Base-by-base conservation (phyloP, 2,113 vertebrate genomes). In the Crocuta crocuta region DNA sequence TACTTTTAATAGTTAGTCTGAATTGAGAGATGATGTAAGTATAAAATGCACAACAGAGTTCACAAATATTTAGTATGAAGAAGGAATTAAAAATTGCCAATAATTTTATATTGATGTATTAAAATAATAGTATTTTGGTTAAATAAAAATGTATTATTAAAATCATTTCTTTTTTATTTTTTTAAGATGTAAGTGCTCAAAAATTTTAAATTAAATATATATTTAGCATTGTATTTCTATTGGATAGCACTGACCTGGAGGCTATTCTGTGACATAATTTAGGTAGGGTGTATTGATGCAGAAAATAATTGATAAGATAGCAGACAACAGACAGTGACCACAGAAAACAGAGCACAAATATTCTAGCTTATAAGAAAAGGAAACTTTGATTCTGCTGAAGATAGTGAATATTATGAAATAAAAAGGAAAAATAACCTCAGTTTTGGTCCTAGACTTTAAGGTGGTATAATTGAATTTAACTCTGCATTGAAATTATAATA, bases 61-160 rank as follows among this genome's bases (percentile, higher is more conserved):
- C 45, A 89, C 35, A 89, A 68, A 45, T 24, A 89, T 61, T 89
- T 89, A 58, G 21, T 39, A 43, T 91, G 31, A 88, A 68, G 76
- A 83, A 80, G 39, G 21, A 93, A 87, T 63, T 0, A 24, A 81
- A 81, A 91, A 17, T 43, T 89, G 3, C 21, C 31, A 63, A 71
- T 26, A 65, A 74, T 71, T 83, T 73, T 83, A 53, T 74, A 43
- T 83, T 78, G n/a, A 58, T 86, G 1, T 76, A 2, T 71, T 84
- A 74, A 97, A 82, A 50, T 39, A 91, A 55, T 73, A 85, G 8
- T 63, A 90, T 80, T 92, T 93, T 85, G 23, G 16, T 35, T 81
- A 39, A 94, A 48, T 87, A 48, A 78, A 81, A 81, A 91, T 35
- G 23, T 73, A 66, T 66, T 39, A 70, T 80, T n/a, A 31, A 85